These are phyloP conservation scores for Anguilla pacifica DNA, from an alignment of 2,797 vertebrate species.

Conservation along the genomic window DNA sequence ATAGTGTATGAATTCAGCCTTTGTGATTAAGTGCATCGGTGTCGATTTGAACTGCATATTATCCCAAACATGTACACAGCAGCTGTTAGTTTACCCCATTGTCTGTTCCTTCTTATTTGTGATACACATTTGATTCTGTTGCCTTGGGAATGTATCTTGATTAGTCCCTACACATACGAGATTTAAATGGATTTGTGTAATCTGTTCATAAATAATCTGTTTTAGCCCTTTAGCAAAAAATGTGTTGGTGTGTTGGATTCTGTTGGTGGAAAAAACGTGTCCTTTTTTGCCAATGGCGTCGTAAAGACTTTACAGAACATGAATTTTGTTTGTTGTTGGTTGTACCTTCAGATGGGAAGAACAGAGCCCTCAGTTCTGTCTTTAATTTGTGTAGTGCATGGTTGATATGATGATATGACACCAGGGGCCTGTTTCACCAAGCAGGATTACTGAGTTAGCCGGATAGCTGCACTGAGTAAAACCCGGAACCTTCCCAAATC, in stretches of 20 bases:
- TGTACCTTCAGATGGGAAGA: neutral
- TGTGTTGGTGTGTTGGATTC: neutral
- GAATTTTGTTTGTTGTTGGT: neutral
- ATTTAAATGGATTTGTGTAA: neutral
- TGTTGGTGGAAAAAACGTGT: neutral
- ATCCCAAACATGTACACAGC: neutral
- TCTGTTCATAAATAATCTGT: neutral
- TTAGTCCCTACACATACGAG: neutral
- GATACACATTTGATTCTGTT: neutral
- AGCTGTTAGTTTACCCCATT: neutral
- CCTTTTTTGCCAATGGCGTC: neutral
- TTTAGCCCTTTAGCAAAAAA: neutral
- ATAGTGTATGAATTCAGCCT: constrained; percentile 7
- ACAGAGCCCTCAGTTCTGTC: neutral
- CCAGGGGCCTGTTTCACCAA: too few relatives aligned
- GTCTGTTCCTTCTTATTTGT: neutral
- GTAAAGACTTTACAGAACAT: neutral
- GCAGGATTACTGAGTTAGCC: too few relatives aligned
- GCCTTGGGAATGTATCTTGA: neutral
- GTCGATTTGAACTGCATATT: neutral
- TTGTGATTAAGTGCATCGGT: neutral
- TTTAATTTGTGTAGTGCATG: neutral
- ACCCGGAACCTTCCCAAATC: too few relatives aligned
- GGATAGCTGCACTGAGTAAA: too few relatives aligned
- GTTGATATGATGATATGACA: too few relatives aligned